phyloP scores from a whole-genome alignment of 1,140 invertebrate genomes.

The Drosophila parvula region DNA sequence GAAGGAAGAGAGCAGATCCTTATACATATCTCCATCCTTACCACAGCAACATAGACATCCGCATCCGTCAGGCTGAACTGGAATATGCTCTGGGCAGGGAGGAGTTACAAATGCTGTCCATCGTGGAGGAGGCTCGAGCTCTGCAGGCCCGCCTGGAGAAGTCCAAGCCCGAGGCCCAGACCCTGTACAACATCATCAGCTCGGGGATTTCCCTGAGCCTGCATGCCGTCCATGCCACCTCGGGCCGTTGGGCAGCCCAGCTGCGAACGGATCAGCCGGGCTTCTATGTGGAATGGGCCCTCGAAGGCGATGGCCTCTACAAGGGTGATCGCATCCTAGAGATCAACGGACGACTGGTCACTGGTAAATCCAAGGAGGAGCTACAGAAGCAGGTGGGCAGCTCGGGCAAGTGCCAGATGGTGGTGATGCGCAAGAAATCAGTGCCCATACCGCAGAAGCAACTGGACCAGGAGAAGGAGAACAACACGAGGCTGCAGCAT shows the following conservation, averaged over 20 bases:
- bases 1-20: neutral
- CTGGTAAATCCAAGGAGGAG: constrained; percentile 89
- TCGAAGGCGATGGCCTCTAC: constrained; percentile 89
- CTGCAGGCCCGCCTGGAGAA: constrained; percentile 90
- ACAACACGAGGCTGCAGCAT: constrained; percentile 93
- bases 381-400: constrained; percentile 84
- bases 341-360: constrained; percentile 91
- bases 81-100: constrained; percentile 94
- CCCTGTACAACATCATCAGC: constrained; percentile 75
- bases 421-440: constrained; percentile 85
- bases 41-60: constrained; percentile 93
- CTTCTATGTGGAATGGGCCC: constrained; percentile 90
- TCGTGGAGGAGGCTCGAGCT: constrained; percentile 92
- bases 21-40: neutral
- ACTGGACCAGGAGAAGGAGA: constrained; percentile 85
- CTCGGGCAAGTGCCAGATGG: constrained; percentile 84
- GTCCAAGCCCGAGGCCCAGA: constrained; percentile 77
- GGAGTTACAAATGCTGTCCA: constrained; percentile 92
- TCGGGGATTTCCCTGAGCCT: constrained; percentile 85
- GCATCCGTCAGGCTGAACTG: constrained; percentile 94
- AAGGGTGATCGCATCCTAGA: constrained; percentile 93
- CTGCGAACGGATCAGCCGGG: constrained; percentile 86
- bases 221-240: constrained; percentile 88
- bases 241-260: constrained; percentile 86
- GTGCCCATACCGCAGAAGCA: constrained; percentile 68